A percentile compares a stretch with the other conserved stretches of the same genome.
Conservation (phyloP, 2,797 vertebrate genomes). For the Sebastes diploproa region DNA sequence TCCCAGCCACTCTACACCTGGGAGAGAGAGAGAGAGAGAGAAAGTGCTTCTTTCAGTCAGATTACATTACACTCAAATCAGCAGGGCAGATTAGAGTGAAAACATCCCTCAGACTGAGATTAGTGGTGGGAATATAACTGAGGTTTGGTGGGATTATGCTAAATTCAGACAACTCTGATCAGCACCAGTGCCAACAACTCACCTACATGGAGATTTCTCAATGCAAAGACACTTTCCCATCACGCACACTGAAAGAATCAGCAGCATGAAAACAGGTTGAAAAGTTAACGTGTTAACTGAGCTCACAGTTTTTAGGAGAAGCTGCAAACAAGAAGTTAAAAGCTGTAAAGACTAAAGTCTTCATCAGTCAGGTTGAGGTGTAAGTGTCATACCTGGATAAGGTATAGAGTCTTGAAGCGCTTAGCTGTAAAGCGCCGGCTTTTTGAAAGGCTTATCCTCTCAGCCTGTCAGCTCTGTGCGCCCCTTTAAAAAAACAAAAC, state of each 20-base stretch:
- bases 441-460: conserved; percentile 40
- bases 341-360: not conserved
- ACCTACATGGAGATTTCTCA: not conserved
- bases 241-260: not conserved
- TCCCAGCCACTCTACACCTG: conserved; percentile 78
- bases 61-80: conserved; percentile 53
- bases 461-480: conserved; percentile 30
- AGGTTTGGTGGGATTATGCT: conserved; percentile 54
- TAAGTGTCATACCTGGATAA: conserved; percentile 35
- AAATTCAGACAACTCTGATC: conserved; percentile 28
- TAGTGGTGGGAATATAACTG: conserved; percentile 48
- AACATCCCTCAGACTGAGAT: conserved; percentile 55
- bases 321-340: not conserved
- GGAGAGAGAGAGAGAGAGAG: conserved; percentile 1
- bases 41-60: conserved; percentile 50
- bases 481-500: conserved; percentile 1
- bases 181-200: not conserved
- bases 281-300: not conserved
- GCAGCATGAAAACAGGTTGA: not conserved
- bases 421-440: conserved; percentile 17
- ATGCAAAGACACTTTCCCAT: not conserved
- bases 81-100: conserved; percentile 54
- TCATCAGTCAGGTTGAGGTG: not conserved
- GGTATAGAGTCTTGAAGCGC: not conserved
- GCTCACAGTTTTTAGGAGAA: not conserved